A percentile compares a stretch with the other conserved stretches of the same genome.
phyloP scores from a whole-genome alignment of 2,888 invertebrate species.

The Mythimna impura region DNA sequence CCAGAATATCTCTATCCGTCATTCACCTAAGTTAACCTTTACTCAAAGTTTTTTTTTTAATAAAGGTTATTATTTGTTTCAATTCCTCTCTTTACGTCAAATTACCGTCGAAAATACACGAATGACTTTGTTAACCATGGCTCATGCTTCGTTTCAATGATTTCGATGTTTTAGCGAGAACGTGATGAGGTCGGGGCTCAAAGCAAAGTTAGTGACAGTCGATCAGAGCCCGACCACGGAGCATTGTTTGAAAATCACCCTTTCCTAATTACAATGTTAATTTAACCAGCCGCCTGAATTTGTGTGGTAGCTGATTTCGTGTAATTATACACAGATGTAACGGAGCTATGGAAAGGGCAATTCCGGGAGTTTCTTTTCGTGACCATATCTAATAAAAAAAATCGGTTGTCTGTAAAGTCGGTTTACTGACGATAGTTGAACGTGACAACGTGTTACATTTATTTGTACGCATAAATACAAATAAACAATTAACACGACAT shows the following conservation, averaged over 20 bases:
- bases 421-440: too few relatives aligned
- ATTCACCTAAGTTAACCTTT: too few relatives aligned
- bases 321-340: conserved; percentile 3
- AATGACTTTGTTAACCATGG: conserved; percentile 27
- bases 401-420: too few relatives aligned
- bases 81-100: not conserved
- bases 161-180: conserved; percentile 16
- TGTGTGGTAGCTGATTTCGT: conserved; percentile 1
- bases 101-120: not conserved
- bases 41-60: too few relatives aligned
- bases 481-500: too few relatives aligned
- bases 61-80: not conserved
- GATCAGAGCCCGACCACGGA: conserved; percentile 4
- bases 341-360: not conserved
- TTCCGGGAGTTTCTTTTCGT: not conserved
- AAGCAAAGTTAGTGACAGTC: conserved; percentile 42
- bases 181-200: conserved; percentile 25
- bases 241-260: conserved; percentile 18
- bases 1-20: too few relatives aligned
- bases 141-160: conserved; percentile 26
- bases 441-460: too few relatives aligned
- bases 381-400: too few relatives aligned
- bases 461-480: too few relatives aligned
- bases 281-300: conserved; percentile 13
- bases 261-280: conserved; percentile 40